Base-by-base conservation (phyloP, 2,888 invertebrate genomes). In the Anaspis maculata region DNA sequence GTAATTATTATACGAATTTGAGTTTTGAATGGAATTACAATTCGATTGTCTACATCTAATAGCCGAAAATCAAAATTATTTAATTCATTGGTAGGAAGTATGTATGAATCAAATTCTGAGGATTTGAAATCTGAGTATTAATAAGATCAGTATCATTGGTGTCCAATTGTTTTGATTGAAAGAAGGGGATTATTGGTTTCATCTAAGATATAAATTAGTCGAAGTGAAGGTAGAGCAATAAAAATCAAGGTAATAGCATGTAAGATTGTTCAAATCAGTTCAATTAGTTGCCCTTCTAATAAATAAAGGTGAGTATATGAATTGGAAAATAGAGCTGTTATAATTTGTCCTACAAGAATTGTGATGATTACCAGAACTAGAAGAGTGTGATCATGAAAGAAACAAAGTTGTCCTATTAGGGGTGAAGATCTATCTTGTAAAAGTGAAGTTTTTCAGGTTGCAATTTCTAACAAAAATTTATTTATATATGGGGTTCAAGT, bases 401-500 rank as follows among this genome's bases (percentile, higher is more conserved):
- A 74, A 53, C 67, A 70, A 65, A 77, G 65, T 70, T 77, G 73
- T 73, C 76, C 76, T 73, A 79, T 79, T 63, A 76, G 58, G 22
- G 75, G 74, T 0, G 77, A 77, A 26, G 68, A 64, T 49, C 73
- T 63, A 66, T 79, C 73, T 74, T 77, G 76, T 41, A 77, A 58
- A 38, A 65, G 66, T 46, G 76, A 50, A 52, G 69, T 70, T 44
- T 71, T 68, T 72, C 74, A 75, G 49, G 72, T 73, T 65, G 70
- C 64, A 63, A 74, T 73, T 59, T 74, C 70, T 73, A 73, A 75
- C 69, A 72, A 74, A 75, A 72, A 68, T 65, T 55, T 53, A 57
- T 76, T 76, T 76, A 76, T 75, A 65, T 68, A 72, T 73, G 74
- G 66, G 71, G 69, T 70, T 77, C 77, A 77, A 77, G 71, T 75